Percentiles rank a stretch among this genome's conserved stretches.
These are phyloP conservation scores for Choristoneura rosaceana DNA, from an alignment of 2,888 invertebrate species.

Conservation along the genomic window DNA sequence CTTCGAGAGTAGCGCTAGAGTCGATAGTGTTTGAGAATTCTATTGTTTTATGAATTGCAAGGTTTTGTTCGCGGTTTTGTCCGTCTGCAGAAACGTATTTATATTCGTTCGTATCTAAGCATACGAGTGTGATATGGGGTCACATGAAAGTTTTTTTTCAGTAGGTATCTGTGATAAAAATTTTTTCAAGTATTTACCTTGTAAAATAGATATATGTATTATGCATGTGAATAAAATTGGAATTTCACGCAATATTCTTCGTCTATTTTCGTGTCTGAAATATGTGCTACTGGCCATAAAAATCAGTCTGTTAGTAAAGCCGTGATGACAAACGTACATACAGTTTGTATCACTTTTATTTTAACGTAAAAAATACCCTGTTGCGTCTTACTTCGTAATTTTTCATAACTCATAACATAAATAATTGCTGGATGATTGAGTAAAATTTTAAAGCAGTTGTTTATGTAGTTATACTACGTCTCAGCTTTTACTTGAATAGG, in stretches of 20 bases:
- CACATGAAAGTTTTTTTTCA: too few relatives aligned
- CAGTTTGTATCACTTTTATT: background rate
- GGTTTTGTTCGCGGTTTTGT: background rate
- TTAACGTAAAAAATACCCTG: background rate
- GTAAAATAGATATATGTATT: too few relatives aligned
- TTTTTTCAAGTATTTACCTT: too few relatives aligned
- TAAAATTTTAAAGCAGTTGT: too few relatives aligned
- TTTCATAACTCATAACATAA: too few relatives aligned
- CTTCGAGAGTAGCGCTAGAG: background rate
- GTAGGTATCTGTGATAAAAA: too few relatives aligned
- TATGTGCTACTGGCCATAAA: background rate
- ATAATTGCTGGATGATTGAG: too few relatives aligned
- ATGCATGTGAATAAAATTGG: background rate
- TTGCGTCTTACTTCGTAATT: background rate
- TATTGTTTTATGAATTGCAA: constrained; percentile 19
- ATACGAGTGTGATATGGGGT: too few relatives aligned
- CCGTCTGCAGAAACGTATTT: background rate
- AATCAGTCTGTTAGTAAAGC: background rate
- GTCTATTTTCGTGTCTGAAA: background rate
- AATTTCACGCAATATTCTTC: background rate
- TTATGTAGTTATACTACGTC: background rate
- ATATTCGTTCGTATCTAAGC: too few relatives aligned
- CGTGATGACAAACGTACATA: background rate
- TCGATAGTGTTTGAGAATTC: constrained; percentile 30
- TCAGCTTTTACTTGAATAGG: background rate